Conservation (phyloP, 2,113 vertebrate genomes). For the Oceanodroma tethys region DNA sequence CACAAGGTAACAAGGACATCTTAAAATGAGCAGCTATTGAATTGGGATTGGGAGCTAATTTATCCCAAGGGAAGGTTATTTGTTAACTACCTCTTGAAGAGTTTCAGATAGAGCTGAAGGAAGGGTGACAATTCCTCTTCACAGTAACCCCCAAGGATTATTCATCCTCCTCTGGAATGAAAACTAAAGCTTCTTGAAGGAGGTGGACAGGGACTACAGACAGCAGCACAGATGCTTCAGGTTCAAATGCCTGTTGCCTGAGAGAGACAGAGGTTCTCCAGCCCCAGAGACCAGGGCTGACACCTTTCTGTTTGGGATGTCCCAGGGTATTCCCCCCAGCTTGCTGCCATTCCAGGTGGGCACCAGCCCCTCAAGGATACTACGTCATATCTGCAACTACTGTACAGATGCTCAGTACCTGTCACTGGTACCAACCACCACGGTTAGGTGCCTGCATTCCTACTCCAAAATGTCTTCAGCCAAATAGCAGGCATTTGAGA, state of each 20-base stretch:
- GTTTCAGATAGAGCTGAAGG: not conserved
- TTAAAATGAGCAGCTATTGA: not conserved
- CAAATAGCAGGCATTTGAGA: not conserved
- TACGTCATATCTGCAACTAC: not conserved
- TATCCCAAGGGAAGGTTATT: not conserved
- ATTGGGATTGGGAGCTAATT: not conserved
- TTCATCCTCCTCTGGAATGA: not conserved
- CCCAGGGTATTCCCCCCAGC: not conserved
- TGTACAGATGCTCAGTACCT: not conserved
- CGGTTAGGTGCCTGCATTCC: not conserved
- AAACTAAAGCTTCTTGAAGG: not conserved
- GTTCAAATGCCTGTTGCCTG: not conserved
- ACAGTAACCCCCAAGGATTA: not conserved
- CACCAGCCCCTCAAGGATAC: not conserved
- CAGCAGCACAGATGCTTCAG: not conserved
- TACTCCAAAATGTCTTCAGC: not conserved
- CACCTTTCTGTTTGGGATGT: not conserved
- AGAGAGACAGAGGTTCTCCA: not conserved
- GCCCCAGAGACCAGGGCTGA: not conserved
- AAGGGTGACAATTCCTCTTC: not conserved
- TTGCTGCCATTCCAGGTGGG: not conserved
- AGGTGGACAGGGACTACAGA: not conserved
- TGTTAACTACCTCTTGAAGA: not conserved
- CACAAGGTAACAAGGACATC: not conserved
- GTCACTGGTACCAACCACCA: not conserved